phyloP scores from a whole-genome alignment of 2,113 vertebrate species.

The Lanius ludovicianus region DNA sequence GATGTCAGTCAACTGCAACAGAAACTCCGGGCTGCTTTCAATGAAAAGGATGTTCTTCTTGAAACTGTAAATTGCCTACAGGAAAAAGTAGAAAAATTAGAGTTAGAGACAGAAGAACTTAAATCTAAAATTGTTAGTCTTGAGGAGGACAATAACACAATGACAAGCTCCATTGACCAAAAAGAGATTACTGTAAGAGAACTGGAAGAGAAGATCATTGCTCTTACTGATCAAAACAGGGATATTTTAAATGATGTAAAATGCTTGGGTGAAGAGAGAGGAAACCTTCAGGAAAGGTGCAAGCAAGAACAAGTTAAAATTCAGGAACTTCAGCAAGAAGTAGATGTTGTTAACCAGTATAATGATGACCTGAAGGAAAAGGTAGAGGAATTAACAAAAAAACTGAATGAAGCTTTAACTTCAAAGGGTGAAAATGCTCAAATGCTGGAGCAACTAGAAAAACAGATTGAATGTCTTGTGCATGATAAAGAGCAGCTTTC shows the following conservation, averaged over 20 bases:
- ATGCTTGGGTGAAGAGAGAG: constrained; percentile 65
- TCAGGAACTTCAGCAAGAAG: constrained; percentile 65
- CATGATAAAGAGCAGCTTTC: constrained; percentile 71
- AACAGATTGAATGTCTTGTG: constrained; percentile 67
- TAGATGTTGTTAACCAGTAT: constrained; percentile 58
- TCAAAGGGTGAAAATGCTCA: constrained; percentile 56
- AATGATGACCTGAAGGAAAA: constrained; percentile 74
- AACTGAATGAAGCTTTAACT: constrained; percentile 63
- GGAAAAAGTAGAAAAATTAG: constrained; percentile 62
- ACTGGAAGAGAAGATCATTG: constrained; percentile 69
- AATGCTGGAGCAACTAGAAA: constrained; percentile 60
- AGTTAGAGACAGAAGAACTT: constrained; percentile 69
- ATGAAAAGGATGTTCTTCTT: constrained; percentile 80
- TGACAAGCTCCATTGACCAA: constrained; percentile 66
- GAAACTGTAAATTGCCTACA: constrained; percentile 75
- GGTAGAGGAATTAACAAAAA: constrained; percentile 68
- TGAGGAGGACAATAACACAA: constrained; percentile 74
- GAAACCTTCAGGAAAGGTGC: constrained; percentile 63
- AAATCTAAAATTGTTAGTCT: constrained; percentile 71
- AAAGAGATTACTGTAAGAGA: constrained; percentile 77
- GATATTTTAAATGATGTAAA: constrained; percentile 67
- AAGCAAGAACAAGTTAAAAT: constrained; percentile 48
- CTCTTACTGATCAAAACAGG: constrained; percentile 72
- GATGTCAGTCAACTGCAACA: constrained; percentile 84
- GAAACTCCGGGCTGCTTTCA: constrained; percentile 77